A percentile compares a stretch with the other conserved stretches of the same genome.
phyloP scores from a whole-genome alignment of 1,140 invertebrate species.

The Magallana angulata region DNA sequence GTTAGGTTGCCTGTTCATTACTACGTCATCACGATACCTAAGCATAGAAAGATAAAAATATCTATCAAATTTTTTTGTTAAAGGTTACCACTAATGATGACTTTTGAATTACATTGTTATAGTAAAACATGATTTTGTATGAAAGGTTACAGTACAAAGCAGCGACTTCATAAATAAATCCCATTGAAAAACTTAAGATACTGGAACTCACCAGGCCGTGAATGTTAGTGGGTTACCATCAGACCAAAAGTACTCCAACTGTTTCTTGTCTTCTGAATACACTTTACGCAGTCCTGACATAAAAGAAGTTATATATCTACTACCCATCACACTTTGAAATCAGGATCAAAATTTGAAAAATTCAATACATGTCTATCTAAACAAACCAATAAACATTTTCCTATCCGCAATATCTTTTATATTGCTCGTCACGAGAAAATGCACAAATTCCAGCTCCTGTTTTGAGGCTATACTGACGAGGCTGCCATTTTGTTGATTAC shows the following conservation, averaged over 20 bases:
- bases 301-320: too few species aligned
- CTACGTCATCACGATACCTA: slow-evolving; percentile 34
- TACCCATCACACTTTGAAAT: too few species aligned
- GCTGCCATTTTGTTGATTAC: slow-evolving; percentile 41
- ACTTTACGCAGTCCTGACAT: slow-evolving; percentile 46
- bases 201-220: slow-evolving; percentile 51
- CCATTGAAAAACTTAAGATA: too few species aligned
- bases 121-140: too few species aligned
- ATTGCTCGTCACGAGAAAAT: slow-evolving; percentile 43
- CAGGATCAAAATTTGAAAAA: not conserved
- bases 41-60: too few species aligned
- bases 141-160: too few species aligned
- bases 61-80: too few species aligned
- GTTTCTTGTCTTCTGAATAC: not conserved
- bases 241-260: slow-evolving; percentile 39
- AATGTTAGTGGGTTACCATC: slow-evolving; percentile 54
- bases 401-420: not conserved
- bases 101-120: too few species aligned
- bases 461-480: slow-evolving; percentile 50
- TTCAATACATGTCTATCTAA: too few species aligned
- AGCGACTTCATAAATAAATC: too few species aligned
- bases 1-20: slow-evolving; percentile 46
- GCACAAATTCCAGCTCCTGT: slow-evolving; percentile 52
- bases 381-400: slow-evolving; percentile 51
- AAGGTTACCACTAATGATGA: too few species aligned